These are phyloP conservation scores for Meteorus colon DNA, from an alignment of 2,888 invertebrate species.

Conservation along the genomic window DNA sequence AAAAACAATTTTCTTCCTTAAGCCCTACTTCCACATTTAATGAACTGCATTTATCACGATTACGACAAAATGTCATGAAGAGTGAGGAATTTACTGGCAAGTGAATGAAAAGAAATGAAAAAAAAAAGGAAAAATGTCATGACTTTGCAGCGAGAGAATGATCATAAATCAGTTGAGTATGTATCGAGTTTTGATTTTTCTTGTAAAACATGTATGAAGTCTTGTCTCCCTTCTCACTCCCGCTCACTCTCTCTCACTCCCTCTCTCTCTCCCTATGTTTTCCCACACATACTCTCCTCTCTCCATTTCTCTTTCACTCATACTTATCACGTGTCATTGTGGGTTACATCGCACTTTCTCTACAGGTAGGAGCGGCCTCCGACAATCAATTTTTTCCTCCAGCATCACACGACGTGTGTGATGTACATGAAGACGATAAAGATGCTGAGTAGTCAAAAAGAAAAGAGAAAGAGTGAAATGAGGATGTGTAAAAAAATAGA, in stretches of 20 bases:
- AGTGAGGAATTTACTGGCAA: slow-evolving; percentile 23
- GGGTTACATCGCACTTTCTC: slow-evolving; percentile 34
- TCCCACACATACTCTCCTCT: too few species aligned
- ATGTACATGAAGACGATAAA: slow-evolving; percentile 1
- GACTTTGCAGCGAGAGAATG: slow-evolving; percentile 4
- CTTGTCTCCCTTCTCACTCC: neutral
- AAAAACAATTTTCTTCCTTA: neutral
- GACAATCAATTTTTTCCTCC: neutral
- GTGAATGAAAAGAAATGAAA: neutral
- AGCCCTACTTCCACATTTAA: slow-evolving; percentile 23
- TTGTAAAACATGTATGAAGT: slow-evolving; percentile 21
- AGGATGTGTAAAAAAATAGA: neutral
- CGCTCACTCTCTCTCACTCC: neutral
- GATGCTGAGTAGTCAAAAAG: neutral
- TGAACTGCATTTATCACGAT: slow-evolving; percentile 34
- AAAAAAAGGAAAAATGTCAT: neutral
- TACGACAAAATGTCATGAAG: slow-evolving; percentile 20
- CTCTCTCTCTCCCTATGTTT: neutral
- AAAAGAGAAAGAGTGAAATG: neutral
- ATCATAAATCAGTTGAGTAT: slow-evolving; percentile 25
- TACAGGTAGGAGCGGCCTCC: slow-evolving; percentile 18
- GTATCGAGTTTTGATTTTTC: slow-evolving; percentile 24
- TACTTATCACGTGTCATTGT: slow-evolving; percentile 21
- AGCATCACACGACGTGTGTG: slow-evolving; percentile 6
- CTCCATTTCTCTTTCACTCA: slow-evolving; percentile 9